These are phyloP conservation scores for Tinea trinotella DNA, from an alignment of 2,888 invertebrate genomes.

Conservation along the genomic window DNA sequence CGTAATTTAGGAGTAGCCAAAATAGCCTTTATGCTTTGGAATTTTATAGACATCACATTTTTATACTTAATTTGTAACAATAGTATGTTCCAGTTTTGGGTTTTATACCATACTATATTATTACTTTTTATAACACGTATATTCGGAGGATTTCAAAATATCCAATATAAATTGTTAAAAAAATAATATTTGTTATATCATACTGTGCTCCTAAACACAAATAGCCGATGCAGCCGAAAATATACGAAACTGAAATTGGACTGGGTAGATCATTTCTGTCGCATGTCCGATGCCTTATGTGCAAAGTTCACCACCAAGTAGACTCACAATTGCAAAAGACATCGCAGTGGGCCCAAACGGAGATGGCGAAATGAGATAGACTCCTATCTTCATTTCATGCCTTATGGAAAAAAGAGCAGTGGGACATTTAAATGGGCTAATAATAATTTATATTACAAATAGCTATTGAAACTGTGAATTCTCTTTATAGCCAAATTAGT, in stretches of 20 bases:
- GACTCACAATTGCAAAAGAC: no score
- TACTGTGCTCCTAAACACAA: no score
- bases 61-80: conserved; percentile 53
- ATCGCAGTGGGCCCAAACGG: no score
- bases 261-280: no score
- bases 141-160: conserved; percentile 74
- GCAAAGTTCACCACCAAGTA: no score
- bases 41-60: conserved; percentile 63
- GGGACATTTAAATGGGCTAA: not conserved
- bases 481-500: conserved; percentile 38
- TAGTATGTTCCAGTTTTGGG: conserved; percentile 65
- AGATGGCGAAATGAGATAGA: no score
- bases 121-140: conserved; percentile 69
- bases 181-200: conserved; percentile 18
- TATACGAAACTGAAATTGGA: no score
- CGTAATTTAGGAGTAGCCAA: conserved; percentile 41
- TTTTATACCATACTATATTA: conserved; percentile 65
- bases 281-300: no score
- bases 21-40: conserved; percentile 77
- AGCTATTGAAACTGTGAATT: conserved; percentile 35
- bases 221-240: not conserved
- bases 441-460: not conserved
- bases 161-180: conserved; percentile 64
- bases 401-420: no score
- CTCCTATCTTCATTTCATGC: no score